Evolutionary conservation across 1,140 invertebrate species (phyloP), one percentile per base, ranked within the genome.

Genomic region (Diabrotica virgifera): DNA sequence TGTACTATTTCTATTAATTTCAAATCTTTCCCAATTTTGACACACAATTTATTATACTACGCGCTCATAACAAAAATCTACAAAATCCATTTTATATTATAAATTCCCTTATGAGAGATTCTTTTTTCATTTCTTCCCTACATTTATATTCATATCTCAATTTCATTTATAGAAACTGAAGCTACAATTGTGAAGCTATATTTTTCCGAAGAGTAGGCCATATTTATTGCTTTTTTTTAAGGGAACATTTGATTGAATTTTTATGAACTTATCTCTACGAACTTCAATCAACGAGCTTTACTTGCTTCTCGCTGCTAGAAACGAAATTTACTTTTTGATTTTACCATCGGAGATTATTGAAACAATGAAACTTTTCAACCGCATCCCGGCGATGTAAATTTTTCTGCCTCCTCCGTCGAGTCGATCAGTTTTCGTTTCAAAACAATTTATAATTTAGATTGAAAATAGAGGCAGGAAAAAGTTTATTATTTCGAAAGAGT

Each of bases 341-440:
- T n/a, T n/a, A 46, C 40, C 40, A n/a, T 46, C 40, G 40, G n/a
- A 46, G 40, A 46, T 46, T 46, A 46, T 46, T 46, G 40, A 46
- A 46, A 46, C 40, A 46, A 46, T 46, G 40, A 46, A 46, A 46
- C 40, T 46, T 46, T 6, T 6, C n/a, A 24, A 24, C 24, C 24
- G 8, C 40, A 10, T 46, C n/a, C 11, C n/a, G 8, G 8, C 40
- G 40, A 46, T 46, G n/a, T n/a, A 46, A 46, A 46, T 46, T 46
- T 46, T 4, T 46, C 40, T 46, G 40, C 40, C 40, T 46, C 40
- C 40, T 5, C 40, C 40, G 40, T 10, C 40, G n/a, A 10, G n/a
- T 46, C 40, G 40, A 46, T 46, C 40, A 10, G 40, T 46, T 10
- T n/a, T 46, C 40, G 40, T 46, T n/a, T 8, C 40, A n/a, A 46